Evolutionary conservation across 2,797 vertebrate species (phyloP).

Genomic region (Gambusia yucatana): DNA sequence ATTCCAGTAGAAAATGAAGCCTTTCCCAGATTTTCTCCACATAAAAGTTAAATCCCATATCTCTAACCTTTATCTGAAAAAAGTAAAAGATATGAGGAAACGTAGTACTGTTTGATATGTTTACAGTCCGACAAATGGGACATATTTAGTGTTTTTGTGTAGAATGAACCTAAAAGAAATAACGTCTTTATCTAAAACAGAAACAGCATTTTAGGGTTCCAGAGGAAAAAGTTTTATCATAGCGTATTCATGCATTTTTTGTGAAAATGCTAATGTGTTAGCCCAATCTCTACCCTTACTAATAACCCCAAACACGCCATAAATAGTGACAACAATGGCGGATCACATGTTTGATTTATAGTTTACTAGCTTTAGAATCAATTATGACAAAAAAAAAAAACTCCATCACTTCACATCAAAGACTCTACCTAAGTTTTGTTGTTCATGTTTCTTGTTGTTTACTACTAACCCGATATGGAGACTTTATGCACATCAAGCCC

Average conservation of each 20-base stretch:
- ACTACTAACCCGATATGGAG: not conserved
- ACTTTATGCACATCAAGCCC: not conserved
- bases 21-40: not conserved
- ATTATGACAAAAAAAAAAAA: not conserved
- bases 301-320: no score
- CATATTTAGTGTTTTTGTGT: not conserved
- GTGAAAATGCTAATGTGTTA: no score
- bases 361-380: not conserved
- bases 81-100: not conserved
- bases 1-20: not conserved
- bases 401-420: not conserved
- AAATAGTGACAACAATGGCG: not conserved
- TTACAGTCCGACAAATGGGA: not conserved
- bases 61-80: not conserved
- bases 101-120: not conserved
- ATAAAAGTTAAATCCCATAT: not conserved
- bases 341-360: not conserved
- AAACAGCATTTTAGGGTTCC: not conserved
- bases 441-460: no score
- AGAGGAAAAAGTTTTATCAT: no score
- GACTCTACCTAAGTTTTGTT: not conserved
- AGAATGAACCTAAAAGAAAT: not conserved
- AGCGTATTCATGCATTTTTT: no score
- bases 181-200: not conserved
- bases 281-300: no score